Evolutionary conservation across 2,888 invertebrate genomes (phyloP), one percentile per base, ranked within the genome.

Genomic region (Taenaris catops): DNA sequence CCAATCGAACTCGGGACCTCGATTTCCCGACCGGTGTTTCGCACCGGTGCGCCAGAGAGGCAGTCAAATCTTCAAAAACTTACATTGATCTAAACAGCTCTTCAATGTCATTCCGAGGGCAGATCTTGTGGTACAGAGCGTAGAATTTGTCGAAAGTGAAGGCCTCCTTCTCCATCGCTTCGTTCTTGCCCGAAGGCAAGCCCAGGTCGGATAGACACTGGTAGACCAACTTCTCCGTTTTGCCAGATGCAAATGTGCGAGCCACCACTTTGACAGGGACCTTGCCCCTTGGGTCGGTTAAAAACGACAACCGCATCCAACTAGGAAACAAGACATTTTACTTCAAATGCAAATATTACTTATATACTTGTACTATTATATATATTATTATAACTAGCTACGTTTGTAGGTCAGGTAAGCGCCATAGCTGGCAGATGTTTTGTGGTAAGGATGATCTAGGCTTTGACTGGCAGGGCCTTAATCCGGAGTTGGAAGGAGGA

Each of bases 111-210:
- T 97, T 98, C 57, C 99, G 91, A 1, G 99, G 99, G 65, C 99
- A 99, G 62, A 99, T 98, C 88, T 98, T 99, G 74, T 98, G 98
- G 76, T 99, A 99, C 5, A 99, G 89, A 31, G 96, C 94, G 80
- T 99, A 98, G 81, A 99, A 99, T 74, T 98, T 99, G 53, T 99
- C 99, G 68, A 99, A 99, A 0, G 98, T 99, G 70, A 99, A 99
- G 28, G 95, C 95, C 8, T 93, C 94, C 29, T 93, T 94, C 61
- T 98, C 98, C 83, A 99, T 97, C 20, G 94, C 95, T 65, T 98
- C 99, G 67, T 95, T 96, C 93, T 97, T 97, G 38, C 96, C 98
- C 43, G 95, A 94, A 0, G 99, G 98, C 47, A 99, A 90, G 10
- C 94, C 96, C 45, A 98, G 89, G 65, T 99, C 99, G 33, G 94